Evolutionary conservation across 2,113 vertebrate genomes (phyloP).

Genomic region (Tragelaphus buxtoni): DNA sequence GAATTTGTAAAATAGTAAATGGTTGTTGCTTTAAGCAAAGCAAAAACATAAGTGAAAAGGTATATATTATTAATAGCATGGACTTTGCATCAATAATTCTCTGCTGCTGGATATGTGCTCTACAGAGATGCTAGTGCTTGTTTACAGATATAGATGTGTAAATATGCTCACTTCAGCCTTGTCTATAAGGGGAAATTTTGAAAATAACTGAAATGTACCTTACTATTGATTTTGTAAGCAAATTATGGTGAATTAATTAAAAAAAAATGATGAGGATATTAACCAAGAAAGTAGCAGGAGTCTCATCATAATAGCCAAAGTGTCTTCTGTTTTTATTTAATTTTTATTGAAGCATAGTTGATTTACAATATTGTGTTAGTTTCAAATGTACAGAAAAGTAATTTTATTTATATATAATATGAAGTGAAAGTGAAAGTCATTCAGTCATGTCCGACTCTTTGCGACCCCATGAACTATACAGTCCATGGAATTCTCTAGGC

Average conservation of each 20-base stretch:
- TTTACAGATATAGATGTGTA: background rate
- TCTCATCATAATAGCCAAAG: background rate
- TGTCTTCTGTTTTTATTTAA: background rate
- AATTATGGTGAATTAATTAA: background rate
- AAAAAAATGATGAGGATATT: background rate
- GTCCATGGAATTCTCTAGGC: background rate
- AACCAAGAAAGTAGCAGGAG: background rate
- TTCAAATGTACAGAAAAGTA: background rate
- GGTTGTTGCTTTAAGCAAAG: background rate
- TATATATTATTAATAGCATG: background rate
- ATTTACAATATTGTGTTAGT: background rate
- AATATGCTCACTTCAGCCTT: background rate
- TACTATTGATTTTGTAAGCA: background rate
- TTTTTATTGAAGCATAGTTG: background rate
- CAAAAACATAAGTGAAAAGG: background rate
- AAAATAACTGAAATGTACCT: background rate
- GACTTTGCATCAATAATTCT: background rate
- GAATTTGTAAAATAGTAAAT: background rate
- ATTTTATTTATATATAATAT: background rate
- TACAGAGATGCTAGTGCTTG: background rate
- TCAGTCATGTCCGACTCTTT: background rate
- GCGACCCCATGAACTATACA: background rate
- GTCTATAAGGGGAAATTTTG: background rate
- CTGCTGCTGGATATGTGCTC: background rate
- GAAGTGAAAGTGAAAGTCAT: background rate